Evolutionary conservation across 1,140 invertebrate genomes (phyloP), one percentile per base, ranked within the genome.

Genomic region (Meteorus sp.): DNA sequence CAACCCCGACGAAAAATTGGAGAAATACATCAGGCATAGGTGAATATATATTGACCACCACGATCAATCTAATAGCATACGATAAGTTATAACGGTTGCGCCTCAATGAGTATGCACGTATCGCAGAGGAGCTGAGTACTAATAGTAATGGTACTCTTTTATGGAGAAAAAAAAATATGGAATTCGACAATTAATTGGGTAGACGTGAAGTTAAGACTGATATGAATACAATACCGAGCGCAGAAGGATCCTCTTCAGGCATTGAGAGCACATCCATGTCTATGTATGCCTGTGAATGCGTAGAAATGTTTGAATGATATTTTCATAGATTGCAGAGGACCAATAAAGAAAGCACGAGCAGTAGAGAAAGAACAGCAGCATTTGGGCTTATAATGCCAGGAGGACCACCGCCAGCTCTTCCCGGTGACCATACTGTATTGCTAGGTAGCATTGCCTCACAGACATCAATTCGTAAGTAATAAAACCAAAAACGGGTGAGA

Each of bases 1-100:
- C 50, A 71, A 41, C 13, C 45, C 75, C 11, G 81, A 83, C 66
- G 82, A 83, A 45, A 83, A 84, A 67, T 56, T 60, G 52, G 82
- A 83, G 64, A 83, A 83, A 68, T 81, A 79, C 57, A 81, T 83
- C 47, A 80, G 82, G 68, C 82, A 84, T 64, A 71, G 77, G 76
- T 78, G 65, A 15, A 47, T 63, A 47, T 53, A 33, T 6, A 41
- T 39, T 20, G 9, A 41, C 20, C 4, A 9, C 11, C 7, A 11
- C 1, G 7, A 45, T 11, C 44, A 0, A 52, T 9, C n/a, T n/a
- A n/a, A n/a, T n/a, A n/a, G n/a, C n/a, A n/a, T n/a, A n/a, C n/a
- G n/a, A n/a, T n/a, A n/a, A n/a, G n/a, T n/a, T n/a, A n/a, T n/a
- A n/a, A n/a, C n/a, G n/a, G n/a, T n/a, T n/a, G n/a, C n/a, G n/a